Conservation (phyloP, 2,797 vertebrate genomes). For the Sebastes taczanowskii region DNA sequence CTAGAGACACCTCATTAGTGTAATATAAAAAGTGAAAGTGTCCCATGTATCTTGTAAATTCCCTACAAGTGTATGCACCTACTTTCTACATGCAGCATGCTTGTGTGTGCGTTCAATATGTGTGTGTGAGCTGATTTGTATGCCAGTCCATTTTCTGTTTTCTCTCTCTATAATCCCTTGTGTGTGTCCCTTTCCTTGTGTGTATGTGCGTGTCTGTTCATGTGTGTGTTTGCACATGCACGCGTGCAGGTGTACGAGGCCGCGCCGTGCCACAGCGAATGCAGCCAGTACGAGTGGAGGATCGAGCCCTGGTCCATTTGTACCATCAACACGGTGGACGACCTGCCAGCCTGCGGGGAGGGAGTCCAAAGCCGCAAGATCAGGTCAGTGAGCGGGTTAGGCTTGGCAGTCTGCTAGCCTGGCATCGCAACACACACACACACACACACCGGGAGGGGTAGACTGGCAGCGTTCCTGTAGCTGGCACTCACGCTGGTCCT, state of each 20-base stretch:
- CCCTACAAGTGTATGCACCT: not conserved
- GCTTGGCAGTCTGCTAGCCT: conserved; percentile 38
- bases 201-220: conserved; percentile 10
- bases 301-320: conserved; percentile 93
- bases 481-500: conserved; percentile 24
- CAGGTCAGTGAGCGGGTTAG: conserved; percentile 82
- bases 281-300: conserved; percentile 89
- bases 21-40: not conserved
- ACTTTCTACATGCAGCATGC: not conserved
- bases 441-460: conserved; percentile 14
- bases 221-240: not conserved
- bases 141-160: conserved; percentile 10
- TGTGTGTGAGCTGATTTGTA: conserved; percentile 9
- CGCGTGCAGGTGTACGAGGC: conserved; percentile 90
- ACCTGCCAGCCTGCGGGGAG: conserved; percentile 89
- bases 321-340: conserved; percentile 89
- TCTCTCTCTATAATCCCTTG: not conserved
- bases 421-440: conserved; percentile 20
- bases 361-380: conserved; percentile 93
- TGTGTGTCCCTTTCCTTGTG: not conserved
- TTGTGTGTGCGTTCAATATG: not conserved
- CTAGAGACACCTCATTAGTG: conserved; percentile 7
- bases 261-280: conserved; percentile 89
- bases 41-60: not conserved
- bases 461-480: conserved; percentile 23